Evolutionary conservation across 2,888 invertebrate species (phyloP).

Genomic region (Aporophyla lueneburgensis): DNA sequence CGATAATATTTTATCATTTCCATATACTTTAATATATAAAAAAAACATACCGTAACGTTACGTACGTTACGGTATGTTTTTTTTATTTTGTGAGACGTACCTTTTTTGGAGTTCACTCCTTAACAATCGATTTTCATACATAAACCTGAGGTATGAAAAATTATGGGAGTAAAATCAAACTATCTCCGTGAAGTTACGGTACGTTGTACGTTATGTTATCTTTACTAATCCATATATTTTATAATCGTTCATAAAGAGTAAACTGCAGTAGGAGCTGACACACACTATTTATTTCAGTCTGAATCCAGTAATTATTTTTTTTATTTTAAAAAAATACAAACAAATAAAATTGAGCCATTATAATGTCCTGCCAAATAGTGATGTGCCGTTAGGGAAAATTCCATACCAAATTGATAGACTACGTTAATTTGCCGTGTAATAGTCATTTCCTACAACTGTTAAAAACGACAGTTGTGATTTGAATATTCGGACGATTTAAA

Average conservation of each 20-base stretch:
- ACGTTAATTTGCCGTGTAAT: background rate
- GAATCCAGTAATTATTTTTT: background rate
- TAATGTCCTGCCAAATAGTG: background rate
- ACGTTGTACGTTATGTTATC: no score
- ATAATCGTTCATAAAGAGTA: no score
- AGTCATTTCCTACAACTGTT: background rate
- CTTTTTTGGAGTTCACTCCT: no score
- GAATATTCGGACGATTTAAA: background rate
- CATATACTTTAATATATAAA: background rate
- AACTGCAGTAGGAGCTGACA: no score
- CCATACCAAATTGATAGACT: background rate
- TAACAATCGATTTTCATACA: no score
- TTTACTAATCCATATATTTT: no score
- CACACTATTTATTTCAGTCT: no score
- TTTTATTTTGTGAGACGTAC: background rate
- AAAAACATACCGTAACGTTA: no score
- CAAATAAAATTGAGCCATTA: background rate
- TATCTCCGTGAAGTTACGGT: no score
- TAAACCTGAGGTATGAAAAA: no score
- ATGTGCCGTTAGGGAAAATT: background rate
- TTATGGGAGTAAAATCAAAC: no score
- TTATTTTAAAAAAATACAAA: background rate
- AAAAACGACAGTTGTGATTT: background rate
- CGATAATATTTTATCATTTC: background rate
- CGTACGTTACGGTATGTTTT: no score